Percentiles rank a stretch among this genome's conserved stretches.
Conservation (phyloP, 2,797 vertebrate species). For the Melanotaenia trifasciata region DNA sequence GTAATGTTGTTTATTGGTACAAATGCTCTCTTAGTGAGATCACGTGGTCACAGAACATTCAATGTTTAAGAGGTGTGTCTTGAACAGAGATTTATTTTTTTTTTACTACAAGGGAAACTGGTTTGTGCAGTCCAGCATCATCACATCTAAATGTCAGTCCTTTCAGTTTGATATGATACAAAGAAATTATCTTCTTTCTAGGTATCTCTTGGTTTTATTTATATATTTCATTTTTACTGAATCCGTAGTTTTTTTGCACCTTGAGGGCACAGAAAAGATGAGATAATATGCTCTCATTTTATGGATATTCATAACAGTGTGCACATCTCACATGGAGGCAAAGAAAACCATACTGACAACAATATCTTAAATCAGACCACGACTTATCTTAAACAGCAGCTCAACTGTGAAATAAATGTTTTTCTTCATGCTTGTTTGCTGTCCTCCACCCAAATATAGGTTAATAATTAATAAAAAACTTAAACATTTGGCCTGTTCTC, state of each 20-base stretch:
- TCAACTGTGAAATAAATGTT: constrained; percentile 35
- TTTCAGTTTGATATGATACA: background rate
- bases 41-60: background rate
- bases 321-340: background rate
- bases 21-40: background rate
- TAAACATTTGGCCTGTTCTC: constrained; percentile 13
- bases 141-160: background rate
- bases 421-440: constrained; percentile 19
- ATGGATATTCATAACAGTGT: constrained; percentile 10
- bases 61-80: constrained; percentile 6
- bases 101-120: constrained; percentile 23
- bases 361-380: constrained; percentile 10
- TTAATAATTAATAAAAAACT: background rate
- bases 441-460: background rate
- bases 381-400: constrained; percentile 49
- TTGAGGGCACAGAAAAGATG: constrained; percentile 6
- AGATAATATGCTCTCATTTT: constrained; percentile 6
- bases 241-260: background rate
- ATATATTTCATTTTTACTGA: constrained; percentile 3
- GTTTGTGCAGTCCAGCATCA: constrained; percentile 28
- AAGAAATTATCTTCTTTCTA: background rate
- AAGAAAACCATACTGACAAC: constrained; percentile 18
- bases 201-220: background rate
- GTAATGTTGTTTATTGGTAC: background rate
- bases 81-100: constrained; percentile 6